These are phyloP conservation scores for Xiphophorus hellerii DNA, from an alignment of 2,113 vertebrate genomes.

Conservation along the genomic window DNA sequence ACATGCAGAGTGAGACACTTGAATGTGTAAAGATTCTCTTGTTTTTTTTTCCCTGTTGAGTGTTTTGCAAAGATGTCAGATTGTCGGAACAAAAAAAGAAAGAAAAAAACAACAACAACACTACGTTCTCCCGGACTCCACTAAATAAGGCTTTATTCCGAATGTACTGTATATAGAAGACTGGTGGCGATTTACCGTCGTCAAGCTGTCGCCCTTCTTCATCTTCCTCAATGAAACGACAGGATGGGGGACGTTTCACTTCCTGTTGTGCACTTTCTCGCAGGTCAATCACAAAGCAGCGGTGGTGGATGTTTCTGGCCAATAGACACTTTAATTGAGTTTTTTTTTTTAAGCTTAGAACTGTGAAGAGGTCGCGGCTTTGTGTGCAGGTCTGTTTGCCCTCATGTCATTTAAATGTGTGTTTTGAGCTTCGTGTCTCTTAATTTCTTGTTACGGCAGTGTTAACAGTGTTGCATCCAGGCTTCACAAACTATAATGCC, in stretches of 20 bases:
- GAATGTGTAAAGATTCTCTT: constrained; percentile 14
- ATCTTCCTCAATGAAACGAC: constrained; percentile 32
- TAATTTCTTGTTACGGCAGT: constrained; percentile 45
- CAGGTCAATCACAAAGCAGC: constrained; percentile 9
- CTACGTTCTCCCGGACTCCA: constrained; percentile 70
- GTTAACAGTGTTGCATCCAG: constrained; percentile 54
- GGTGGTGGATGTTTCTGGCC: not conserved
- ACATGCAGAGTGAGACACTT: constrained; percentile 28
- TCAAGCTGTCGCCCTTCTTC: constrained; percentile 40
- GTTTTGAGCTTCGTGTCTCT: constrained; percentile 43
- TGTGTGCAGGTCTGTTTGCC: constrained; percentile 34
- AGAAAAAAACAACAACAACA: constrained; percentile 24
- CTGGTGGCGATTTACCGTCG: constrained; percentile 50
- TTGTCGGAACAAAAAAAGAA: constrained; percentile 24
- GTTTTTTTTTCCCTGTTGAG: constrained; percentile 2
- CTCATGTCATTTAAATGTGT: constrained; percentile 27
- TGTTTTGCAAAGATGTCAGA: constrained; percentile 37
- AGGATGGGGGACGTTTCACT: constrained; percentile 45
- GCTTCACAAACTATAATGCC: constrained; percentile 36
- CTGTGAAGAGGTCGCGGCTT: constrained; percentile 38
- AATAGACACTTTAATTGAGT: constrained; percentile 28
- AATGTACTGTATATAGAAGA: constrained; percentile 76
- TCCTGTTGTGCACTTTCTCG: constrained; percentile 50
- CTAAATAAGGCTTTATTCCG: constrained; percentile 78
- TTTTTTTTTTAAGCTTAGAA: constrained; percentile 29